Conservation (phyloP, 2,888 invertebrate genomes). For the Eupeodes luniger region DNA sequence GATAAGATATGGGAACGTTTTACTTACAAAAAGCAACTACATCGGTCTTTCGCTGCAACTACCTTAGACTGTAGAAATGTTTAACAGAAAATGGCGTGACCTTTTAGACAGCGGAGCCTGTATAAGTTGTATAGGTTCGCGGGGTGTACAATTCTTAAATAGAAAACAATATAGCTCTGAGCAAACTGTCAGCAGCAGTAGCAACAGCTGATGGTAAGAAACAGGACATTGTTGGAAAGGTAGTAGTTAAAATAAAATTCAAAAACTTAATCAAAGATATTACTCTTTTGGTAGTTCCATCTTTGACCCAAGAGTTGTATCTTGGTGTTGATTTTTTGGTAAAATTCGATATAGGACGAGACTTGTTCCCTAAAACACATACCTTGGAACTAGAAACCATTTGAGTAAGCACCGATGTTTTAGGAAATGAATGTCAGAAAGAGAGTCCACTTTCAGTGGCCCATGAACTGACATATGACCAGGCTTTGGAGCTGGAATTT, state of each 20-base stretch:
- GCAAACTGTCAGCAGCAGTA: neutral
- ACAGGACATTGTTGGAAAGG: neutral
- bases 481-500: neutral
- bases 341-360: neutral
- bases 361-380: neutral
- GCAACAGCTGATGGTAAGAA: neutral
- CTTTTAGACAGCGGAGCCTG: neutral
- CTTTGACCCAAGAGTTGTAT: too few species aligned
- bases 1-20: neutral
- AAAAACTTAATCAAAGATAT: too few species aligned
- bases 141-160: neutral
- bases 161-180: neutral
- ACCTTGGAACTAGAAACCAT: neutral
- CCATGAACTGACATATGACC: neutral
- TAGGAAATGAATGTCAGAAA: neutral
- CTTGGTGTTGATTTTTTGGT: neutral
- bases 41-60: neutral
- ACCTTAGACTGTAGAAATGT: neutral
- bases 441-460: neutral
- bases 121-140: neutral
- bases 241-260: neutral
- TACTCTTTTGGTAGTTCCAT: too few species aligned
- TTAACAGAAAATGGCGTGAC: neutral
- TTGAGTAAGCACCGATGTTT: neutral
- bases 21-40: neutral